Conservation (phyloP, 2,113 vertebrate species). For the Brachyhypopomus occidentalis region DNA sequence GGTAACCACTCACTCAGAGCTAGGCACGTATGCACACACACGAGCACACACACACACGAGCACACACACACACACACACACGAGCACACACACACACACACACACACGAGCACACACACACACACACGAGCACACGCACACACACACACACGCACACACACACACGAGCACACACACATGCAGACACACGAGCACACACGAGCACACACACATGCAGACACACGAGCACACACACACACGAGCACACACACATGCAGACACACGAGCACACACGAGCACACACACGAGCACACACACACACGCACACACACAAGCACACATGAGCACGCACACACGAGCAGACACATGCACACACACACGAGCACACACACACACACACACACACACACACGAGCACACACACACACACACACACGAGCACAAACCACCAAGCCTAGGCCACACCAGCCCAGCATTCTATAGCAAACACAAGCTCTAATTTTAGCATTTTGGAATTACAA, state of each 20-base stretch:
- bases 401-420: background rate
- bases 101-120: background rate
- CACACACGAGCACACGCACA: background rate
- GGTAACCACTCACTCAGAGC: background rate
- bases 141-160: background rate
- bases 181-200: background rate
- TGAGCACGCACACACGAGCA: too few species aligned
- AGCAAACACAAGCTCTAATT: background rate
- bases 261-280: background rate
- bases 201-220: too few species aligned
- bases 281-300: too few species aligned
- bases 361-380: background rate
- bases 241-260: background rate
- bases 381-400: background rate
- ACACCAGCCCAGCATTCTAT: background rate
- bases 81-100: background rate
- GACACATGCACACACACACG: constrained; percentile 4
- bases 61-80: background rate
- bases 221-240: background rate
- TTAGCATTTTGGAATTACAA: background rate
- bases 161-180: too few species aligned
- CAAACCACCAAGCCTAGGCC: background rate
- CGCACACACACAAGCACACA: background rate
- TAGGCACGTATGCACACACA: background rate
- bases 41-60: too few species aligned